Evolutionary conservation across 2,113 vertebrate genomes (phyloP).

Genomic region (Ariopsis seemanni): DNA sequence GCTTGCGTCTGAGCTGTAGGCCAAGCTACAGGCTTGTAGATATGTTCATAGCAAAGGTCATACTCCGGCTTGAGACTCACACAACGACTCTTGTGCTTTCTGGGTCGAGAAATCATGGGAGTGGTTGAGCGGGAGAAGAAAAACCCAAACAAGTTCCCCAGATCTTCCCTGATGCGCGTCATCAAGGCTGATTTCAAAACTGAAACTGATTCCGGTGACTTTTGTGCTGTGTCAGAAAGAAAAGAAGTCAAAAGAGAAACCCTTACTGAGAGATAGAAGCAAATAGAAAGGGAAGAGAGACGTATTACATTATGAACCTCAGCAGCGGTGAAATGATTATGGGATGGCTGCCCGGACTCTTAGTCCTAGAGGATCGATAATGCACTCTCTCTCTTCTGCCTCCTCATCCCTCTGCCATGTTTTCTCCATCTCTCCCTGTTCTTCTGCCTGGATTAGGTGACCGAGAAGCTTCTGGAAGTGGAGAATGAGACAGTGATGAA

Average conservation of each 20-base stretch:
- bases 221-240: constrained; percentile 64
- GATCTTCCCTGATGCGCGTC: constrained; percentile 60
- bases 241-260: constrained; percentile 44
- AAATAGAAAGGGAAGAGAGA: neutral
- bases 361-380: constrained; percentile 40
- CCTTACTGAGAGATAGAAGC: constrained; percentile 10
- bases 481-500: constrained; percentile 98
- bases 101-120: constrained; percentile 62
- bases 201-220: constrained; percentile 53
- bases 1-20: constrained; percentile 52
- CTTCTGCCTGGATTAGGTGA: constrained; percentile 70
- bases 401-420: constrained; percentile 37
- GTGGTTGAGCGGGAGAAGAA: constrained; percentile 46
- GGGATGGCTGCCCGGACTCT: constrained; percentile 48
- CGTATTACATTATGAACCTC: neutral
- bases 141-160: constrained; percentile 48
- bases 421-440: constrained; percentile 28
- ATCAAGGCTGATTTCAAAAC: constrained; percentile 50
- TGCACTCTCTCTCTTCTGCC: constrained; percentile 15
- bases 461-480: constrained; percentile 92
- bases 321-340: constrained; percentile 28
- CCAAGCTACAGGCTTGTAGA: constrained; percentile 62
- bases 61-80: constrained; percentile 55
- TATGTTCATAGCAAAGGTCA: constrained; percentile 65
- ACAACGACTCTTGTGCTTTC: constrained; percentile 62